Evolutionary conservation across 2,113 vertebrate genomes (phyloP).

Genomic region (Neofelis nebulosa): DNA sequence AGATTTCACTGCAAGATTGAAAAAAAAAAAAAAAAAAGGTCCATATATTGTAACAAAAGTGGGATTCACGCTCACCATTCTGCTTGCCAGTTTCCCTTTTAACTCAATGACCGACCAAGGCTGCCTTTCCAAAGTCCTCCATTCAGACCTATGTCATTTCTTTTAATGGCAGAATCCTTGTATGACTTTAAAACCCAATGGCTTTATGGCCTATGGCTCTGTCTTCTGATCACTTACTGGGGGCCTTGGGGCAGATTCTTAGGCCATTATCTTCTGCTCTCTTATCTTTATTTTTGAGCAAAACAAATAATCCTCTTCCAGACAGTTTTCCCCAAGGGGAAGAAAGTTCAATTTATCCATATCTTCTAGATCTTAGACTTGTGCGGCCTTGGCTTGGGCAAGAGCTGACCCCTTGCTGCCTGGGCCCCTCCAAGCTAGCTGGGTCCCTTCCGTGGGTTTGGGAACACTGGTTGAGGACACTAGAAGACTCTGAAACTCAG

Average conservation of each 20-base stretch:
- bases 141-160: not conserved
- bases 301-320: not conserved
- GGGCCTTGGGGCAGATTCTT: not conserved
- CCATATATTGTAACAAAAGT: not conserved
- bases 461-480: not conserved
- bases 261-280: not conserved
- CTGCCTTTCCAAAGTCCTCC: not conserved
- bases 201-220: not conserved
- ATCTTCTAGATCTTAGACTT: not conserved
- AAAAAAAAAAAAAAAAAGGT: not conserved
- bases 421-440: not conserved
- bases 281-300: conserved; percentile 44
- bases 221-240: not conserved
- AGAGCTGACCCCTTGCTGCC: not conserved
- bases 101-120: not conserved
- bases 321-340: not conserved
- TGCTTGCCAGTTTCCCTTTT: not conserved
- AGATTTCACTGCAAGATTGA: not conserved
- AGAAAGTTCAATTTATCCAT: not conserved
- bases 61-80: not conserved
- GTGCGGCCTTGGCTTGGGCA: not conserved
- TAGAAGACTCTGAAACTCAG: not conserved
- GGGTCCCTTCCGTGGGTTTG: not conserved
- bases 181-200: not conserved
- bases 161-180: not conserved